Conservation (phyloP, 1,140 invertebrate species). For the Hyposmocoma kahamanoa region DNA sequence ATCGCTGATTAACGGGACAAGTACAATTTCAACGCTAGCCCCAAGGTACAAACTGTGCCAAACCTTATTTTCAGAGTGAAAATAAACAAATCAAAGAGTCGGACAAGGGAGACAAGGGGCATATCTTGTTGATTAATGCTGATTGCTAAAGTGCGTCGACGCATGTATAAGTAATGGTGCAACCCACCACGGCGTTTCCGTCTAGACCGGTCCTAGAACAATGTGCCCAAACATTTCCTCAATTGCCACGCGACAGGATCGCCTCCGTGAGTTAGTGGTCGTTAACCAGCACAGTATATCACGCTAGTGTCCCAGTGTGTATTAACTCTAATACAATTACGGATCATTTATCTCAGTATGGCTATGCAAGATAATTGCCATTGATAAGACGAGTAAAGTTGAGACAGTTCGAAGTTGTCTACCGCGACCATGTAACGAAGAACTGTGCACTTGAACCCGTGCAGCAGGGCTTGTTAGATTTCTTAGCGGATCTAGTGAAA, state of each 20-base stretch:
- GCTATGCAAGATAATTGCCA: conserved; percentile 29
- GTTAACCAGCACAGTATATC: background rate
- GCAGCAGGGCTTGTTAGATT: background rate
- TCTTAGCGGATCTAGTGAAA: conserved; percentile 18
- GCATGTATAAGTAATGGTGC: conserved; percentile 66
- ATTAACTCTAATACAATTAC: conserved; percentile 34
- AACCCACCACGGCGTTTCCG: conserved; percentile 54
- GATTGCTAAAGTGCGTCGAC: conserved; percentile 67
- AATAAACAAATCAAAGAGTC: conserved; percentile 60
- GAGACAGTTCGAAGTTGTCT: conserved; percentile 21
- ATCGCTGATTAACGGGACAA: conserved; percentile 33
- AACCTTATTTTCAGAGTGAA: conserved; percentile 57
- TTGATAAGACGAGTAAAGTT: conserved; percentile 22
- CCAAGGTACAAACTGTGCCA: conserved; percentile 35
- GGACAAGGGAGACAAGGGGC: conserved; percentile 42
- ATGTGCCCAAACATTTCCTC: conserved; percentile 60
- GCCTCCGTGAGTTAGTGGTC: conserved; percentile 24
- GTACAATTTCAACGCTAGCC: conserved; percentile 37
- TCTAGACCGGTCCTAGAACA: conserved; percentile 62
- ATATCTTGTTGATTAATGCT: conserved; percentile 67
- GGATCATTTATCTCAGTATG: conserved; percentile 30
- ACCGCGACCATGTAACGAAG: background rate
- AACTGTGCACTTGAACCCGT: background rate
- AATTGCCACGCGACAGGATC: conserved; percentile 40
- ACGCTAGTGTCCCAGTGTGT: conserved; percentile 7